phyloP scores from a whole-genome alignment of 2,888 invertebrate species.

The Dynastes hyllus region DNA sequence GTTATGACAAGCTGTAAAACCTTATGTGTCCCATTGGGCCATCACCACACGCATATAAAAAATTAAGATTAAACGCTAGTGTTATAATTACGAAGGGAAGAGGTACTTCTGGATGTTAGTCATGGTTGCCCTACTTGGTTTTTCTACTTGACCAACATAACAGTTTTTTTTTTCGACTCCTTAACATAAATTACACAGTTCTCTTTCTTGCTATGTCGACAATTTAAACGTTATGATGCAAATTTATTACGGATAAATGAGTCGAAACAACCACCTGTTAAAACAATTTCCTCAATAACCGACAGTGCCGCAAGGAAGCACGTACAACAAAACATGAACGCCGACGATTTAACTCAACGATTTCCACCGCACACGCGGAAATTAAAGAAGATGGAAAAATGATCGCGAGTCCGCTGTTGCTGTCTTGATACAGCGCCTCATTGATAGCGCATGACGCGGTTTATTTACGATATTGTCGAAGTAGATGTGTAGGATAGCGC shows the following conservation, averaged over 20 bases:
- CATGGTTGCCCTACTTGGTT: too few species aligned
- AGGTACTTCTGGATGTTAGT: too few species aligned
- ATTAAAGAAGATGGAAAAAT: conserved; percentile 11
- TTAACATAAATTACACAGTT: not conserved
- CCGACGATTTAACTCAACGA: not conserved
- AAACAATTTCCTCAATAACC: conserved; percentile 33
- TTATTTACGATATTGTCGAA: not conserved
- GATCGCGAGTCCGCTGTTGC: not conserved
- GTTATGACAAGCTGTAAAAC: too few species aligned
- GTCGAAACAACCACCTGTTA: conserved; percentile 29
- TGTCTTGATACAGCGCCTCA: not conserved
- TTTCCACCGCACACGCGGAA: conserved; percentile 1
- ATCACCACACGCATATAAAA: too few species aligned
- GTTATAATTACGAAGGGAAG: too few species aligned
- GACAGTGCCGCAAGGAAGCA: conserved; percentile 1
- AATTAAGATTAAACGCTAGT: too few species aligned
- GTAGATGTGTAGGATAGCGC: not conserved
- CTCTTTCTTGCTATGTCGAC: not conserved
- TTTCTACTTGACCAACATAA: too few species aligned
- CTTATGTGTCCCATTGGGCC: too few species aligned
- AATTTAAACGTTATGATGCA: conserved; percentile 15
- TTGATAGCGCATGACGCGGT: not conserved
- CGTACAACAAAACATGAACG: conserved; percentile 5
- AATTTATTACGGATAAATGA: conserved; percentile 23
- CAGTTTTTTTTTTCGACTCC: too few species aligned